Percentiles rank a stretch among this genome's conserved stretches.
Evolutionary conservation across 2,113 vertebrate genomes (phyloP).

Genomic region (Pristiophorus japonicus): DNA sequence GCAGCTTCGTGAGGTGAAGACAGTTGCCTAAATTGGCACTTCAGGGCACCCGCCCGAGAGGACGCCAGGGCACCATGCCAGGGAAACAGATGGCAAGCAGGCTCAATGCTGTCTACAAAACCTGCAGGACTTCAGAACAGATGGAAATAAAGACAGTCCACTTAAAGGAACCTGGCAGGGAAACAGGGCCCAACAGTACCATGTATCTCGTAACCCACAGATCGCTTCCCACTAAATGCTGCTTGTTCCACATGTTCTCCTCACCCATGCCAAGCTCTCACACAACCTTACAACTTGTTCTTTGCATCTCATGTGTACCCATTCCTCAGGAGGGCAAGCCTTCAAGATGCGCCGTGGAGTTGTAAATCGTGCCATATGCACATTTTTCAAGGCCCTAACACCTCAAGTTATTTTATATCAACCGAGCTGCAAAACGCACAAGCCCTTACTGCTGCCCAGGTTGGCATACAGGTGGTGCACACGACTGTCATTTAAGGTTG

Average conservation of each 20-base stretch:
- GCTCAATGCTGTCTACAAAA: neutral
- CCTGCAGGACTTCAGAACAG: neutral
- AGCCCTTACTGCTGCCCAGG: no score
- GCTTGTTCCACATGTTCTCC: neutral
- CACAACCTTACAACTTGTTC: neutral
- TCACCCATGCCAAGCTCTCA: neutral
- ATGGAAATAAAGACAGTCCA: neutral
- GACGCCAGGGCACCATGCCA: neutral
- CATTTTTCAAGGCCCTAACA: no score
- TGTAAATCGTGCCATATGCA: no score
- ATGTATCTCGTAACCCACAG: neutral
- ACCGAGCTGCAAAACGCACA: no score
- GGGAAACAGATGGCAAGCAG: neutral
- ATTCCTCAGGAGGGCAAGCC: no score
- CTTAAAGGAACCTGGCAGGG: neutral
- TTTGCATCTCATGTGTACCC: no score
- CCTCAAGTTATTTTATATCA: no score
- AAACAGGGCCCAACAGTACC: neutral
- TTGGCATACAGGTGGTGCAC: no score
- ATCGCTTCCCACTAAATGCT: neutral
- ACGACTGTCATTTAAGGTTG: no score
- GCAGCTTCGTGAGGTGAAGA: neutral
- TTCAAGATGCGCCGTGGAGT: no score
- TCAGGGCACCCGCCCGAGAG: neutral
- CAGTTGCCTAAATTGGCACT: neutral